A percentile compares a stretch with the other conserved stretches of the same genome.
Conservation (phyloP, 1,140 invertebrate species). For the Drosophila aff. region DNA sequence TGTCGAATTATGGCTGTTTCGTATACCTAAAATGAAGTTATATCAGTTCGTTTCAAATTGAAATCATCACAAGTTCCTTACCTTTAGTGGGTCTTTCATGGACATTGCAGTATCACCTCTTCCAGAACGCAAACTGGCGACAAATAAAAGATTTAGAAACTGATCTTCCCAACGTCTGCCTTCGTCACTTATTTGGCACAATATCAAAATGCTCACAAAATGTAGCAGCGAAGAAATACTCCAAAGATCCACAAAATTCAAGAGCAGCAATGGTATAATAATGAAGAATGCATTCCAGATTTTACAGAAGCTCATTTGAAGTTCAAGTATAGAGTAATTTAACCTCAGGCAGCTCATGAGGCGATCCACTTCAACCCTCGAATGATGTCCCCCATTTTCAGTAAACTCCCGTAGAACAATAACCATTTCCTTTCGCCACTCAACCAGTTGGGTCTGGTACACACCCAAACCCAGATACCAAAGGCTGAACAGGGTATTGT, state of each 20-base stretch:
- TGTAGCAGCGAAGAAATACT: not conserved
- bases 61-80: not conserved
- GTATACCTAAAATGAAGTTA: not conserved
- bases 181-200: constrained; percentile 12
- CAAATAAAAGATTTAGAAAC: constrained; percentile 1
- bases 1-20: not conserved
- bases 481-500: constrained; percentile 6
- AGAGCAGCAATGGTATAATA: constrained; percentile 7
- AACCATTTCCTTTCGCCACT: constrained; percentile 11
- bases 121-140: not conserved
- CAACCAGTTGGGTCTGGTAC: not conserved
- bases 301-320: constrained; percentile 1
- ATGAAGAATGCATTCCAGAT: constrained; percentile 1
- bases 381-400: not conserved
- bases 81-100: not conserved
- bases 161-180: not conserved
- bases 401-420: constrained; percentile 2
- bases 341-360: constrained; percentile 6
- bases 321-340: not conserved
- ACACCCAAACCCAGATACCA: constrained; percentile 10
- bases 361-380: not conserved
- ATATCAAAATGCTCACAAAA: constrained; percentile 6
- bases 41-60: not conserved
- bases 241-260: constrained; percentile 10
- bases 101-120: not conserved